Evolutionary conservation across 2,888 invertebrate species (phyloP).

Genomic region (Hydraecia micacea): DNA sequence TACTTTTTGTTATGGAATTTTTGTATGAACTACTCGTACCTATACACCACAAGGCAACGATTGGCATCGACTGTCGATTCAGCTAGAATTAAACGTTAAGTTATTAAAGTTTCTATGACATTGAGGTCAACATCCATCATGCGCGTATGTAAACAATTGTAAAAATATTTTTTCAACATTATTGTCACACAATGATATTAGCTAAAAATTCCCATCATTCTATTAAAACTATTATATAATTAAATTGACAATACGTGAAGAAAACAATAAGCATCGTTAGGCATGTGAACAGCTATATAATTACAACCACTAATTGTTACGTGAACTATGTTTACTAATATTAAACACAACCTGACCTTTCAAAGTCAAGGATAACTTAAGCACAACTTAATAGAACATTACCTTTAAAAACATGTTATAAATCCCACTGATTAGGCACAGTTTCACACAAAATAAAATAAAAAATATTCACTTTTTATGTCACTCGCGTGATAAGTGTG

Average conservation of each 20-base stretch:
- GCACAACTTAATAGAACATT: conserved; percentile 64
- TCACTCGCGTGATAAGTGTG: conserved; percentile 84
- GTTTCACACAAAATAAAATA: conserved; percentile 67
- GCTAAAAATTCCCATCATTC: conserved; percentile 60
- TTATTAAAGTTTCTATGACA: conserved; percentile 12
- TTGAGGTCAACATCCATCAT: conserved; percentile 20
- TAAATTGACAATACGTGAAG: conserved; percentile 62
- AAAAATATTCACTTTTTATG: conserved; percentile 71
- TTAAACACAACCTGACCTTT: conserved; percentile 60
- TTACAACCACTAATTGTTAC: conserved; percentile 72
- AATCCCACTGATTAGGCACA: conserved; percentile 65
- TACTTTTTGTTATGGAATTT: not conserved
- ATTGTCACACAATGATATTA: conserved; percentile 41
- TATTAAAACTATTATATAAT: conserved; percentile 63
- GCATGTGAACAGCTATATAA: conserved; percentile 71
- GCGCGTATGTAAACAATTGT: conserved; percentile 29
- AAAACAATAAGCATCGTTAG: conserved; percentile 69
- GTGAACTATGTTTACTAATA: conserved; percentile 75
- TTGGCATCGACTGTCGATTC: not conserved
- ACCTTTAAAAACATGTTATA: conserved; percentile 79
- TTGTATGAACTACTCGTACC: no score
- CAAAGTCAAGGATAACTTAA: conserved; percentile 73
- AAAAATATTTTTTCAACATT: conserved; percentile 15
- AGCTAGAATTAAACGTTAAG: not conserved
- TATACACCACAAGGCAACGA: not conserved